A percentile compares a stretch with the other conserved stretches of the same genome.
Evolutionary conservation across 2,113 vertebrate genomes (phyloP).

Genomic region (Macroglossus sobrinus): DNA sequence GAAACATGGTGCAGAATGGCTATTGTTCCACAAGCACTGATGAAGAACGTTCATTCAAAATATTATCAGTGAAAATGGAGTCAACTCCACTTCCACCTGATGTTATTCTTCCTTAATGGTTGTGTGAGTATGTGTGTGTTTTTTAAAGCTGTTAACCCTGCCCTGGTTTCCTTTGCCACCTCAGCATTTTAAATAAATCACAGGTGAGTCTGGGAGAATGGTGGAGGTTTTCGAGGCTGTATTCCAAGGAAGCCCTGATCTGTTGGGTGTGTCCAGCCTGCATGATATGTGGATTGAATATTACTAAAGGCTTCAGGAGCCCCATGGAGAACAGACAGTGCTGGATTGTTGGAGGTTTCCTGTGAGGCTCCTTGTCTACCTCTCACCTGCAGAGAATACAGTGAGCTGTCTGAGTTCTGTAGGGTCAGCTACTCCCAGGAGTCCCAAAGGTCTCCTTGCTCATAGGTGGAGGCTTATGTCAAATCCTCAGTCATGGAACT

Average conservation of each 20-base stretch:
- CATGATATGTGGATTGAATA: not conserved
- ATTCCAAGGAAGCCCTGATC: not conserved
- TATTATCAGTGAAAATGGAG: not conserved
- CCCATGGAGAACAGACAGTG: not conserved
- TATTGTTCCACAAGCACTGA: not conserved
- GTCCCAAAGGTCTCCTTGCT: not conserved
- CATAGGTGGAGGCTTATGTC: not conserved
- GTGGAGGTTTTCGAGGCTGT: no score
- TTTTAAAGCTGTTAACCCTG: not conserved
- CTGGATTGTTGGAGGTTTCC: not conserved
- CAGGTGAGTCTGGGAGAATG: not conserved
- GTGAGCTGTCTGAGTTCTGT: not conserved
- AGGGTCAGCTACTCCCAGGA: not conserved
- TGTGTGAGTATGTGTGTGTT: not conserved
- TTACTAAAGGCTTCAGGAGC: not conserved
- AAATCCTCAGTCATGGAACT: not conserved
- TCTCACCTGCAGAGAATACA: not conserved
- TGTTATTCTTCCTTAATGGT: not conserved
- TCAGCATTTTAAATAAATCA: not conserved
- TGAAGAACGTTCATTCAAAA: not conserved
- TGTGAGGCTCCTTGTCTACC: not conserved
- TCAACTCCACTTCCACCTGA: not conserved
- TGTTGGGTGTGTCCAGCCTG: not conserved
- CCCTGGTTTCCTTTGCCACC: not conserved
- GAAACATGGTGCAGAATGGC: not conserved